Base-by-base conservation (phyloP, 2,113 vertebrate genomes). In the Chaenogobius annularis region DNA sequence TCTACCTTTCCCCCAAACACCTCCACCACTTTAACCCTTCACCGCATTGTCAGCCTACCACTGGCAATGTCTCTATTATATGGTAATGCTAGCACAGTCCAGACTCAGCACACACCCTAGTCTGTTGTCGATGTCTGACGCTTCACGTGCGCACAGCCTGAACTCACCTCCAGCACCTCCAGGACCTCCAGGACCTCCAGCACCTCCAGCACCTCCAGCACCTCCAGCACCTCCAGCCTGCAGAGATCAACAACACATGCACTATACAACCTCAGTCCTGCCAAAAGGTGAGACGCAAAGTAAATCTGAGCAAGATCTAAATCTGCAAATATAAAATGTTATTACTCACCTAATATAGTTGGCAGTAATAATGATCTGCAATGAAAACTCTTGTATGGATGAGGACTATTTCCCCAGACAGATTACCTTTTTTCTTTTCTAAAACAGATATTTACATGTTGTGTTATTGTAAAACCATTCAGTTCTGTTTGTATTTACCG, bases 1-100 rank as follows among this genome's bases (percentile, higher is more conserved):
- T 75, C 69, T 73, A 73, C 63, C 40, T 78, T 76, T 69, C 0
- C 47, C 15, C 52, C 17, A 40, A 77, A 52, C 58, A 62, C 69
- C 66, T 75, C 17, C 1, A 52, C 0, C 3, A n/a, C 59, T 31
- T 68, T 47, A 77, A 81, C 73, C 26, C 71, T 72, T 11, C 5
- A 10, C 37, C 20, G 56, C 55, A 5, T 44, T 73, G 37, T 52
- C 50, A 73, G 22, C 14, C 22, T 5, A 59, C 35, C 19, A 70
- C 48, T 37, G 75, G 78, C 61, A n/a, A 54, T 46, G 59, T 66
- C 50, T 76, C 13, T 66, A 69, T 56, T 44, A 46, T 44, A 62
- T 56, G 31, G 66, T 54, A 69, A 80, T 65, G 31, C 50, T 48
- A 37, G 55, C 55, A n/a, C 20, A 26, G 55, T 58, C 55, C 54